Conservation (phyloP, 2,888 invertebrate genomes). For the Metopia argyrocephala region DNA sequence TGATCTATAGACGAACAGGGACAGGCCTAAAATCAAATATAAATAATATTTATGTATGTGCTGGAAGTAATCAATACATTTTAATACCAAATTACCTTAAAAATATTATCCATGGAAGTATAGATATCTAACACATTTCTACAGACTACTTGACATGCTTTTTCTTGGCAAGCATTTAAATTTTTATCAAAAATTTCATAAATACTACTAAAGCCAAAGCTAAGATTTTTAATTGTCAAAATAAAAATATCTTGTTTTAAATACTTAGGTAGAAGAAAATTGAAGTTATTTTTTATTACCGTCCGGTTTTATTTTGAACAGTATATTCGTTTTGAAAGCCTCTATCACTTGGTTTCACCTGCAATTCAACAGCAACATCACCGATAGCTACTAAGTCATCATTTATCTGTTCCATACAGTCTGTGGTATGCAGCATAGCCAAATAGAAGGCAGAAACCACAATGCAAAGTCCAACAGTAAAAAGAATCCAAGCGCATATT, state of each 20-base stretch:
- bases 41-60: background rate
- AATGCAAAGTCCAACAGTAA: conserved; percentile 67
- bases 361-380: too few relatives aligned
- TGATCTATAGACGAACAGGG: conserved; percentile 58
- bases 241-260: background rate
- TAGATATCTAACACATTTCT: conserved; percentile 50
- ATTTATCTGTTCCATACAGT: background rate
- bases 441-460: conserved; percentile 63
- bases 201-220: background rate
- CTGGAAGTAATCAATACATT: background rate
- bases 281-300: too few relatives aligned
- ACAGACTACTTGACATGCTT: conserved; percentile 62
- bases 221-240: background rate
- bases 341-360: too few relatives aligned
- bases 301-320: too few relatives aligned
- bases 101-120: conserved; percentile 39
- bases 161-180: conserved; percentile 54
- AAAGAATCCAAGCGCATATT: conserved; percentile 66
- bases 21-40: conserved; percentile 54
- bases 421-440: conserved; percentile 22
- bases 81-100: background rate
- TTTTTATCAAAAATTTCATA: background rate
- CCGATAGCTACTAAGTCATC: background rate
- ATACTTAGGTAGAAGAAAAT: background rate
- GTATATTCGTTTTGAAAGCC: too few relatives aligned